A percentile compares a stretch with the other conserved stretches of the same genome.
Conservation (phyloP, 2,797 vertebrate species). For the Scyliorhinus canicula region DNA sequence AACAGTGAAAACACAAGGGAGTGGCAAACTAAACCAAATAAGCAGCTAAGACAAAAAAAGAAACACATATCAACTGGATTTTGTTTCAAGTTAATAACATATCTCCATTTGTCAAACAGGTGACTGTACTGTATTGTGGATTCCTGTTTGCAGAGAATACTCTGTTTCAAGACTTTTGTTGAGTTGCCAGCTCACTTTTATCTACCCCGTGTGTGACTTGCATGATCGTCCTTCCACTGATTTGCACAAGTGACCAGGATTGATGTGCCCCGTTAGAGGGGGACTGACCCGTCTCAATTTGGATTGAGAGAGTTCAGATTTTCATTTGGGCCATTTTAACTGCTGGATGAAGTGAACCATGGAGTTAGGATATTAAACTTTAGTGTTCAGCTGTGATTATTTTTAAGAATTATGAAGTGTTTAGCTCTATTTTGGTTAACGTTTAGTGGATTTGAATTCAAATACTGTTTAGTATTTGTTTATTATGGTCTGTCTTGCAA, state of each 20-base stretch:
- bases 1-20: neutral
- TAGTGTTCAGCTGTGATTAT: neutral
- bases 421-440: neutral
- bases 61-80: neutral
- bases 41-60: neutral
- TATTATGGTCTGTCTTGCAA: neutral
- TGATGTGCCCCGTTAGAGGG: neutral
- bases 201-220: neutral
- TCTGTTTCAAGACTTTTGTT: neutral
- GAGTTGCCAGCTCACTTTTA: neutral
- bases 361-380: neutral
- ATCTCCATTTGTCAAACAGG: neutral
- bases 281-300: neutral
- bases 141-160: neutral
- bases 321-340: neutral
- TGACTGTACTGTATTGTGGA: neutral
- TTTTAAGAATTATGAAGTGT: neutral
- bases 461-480: neutral
- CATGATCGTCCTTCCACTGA: neutral
- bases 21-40: neutral
- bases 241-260: neutral
- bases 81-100: neutral
- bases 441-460: neutral
- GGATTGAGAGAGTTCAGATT: neutral
- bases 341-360: neutral